These are phyloP conservation scores for Deladenus siricidicola DNA, from an alignment of 2,888 invertebrate genomes.

Conservation along the genomic window DNA sequence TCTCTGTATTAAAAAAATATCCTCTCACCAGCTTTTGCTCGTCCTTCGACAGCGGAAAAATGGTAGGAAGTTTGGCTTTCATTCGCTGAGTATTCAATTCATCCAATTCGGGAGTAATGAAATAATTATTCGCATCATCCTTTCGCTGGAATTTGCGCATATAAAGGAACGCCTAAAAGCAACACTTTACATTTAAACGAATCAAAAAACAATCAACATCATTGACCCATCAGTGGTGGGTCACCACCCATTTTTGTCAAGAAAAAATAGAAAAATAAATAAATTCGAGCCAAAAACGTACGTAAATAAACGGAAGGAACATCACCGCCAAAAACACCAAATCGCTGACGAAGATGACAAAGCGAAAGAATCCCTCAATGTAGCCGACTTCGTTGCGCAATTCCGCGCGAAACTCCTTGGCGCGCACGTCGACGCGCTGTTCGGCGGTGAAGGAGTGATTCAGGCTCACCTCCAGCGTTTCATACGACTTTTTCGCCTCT, in stretches of 20 bases:
- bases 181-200: too few relatives aligned
- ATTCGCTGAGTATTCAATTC: slow-evolving; percentile 36
- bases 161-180: slow-evolving; percentile 21
- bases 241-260: too few relatives aligned
- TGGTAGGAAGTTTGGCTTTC: slow-evolving; percentile 24
- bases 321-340: slow-evolving; percentile 5
- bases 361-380: slow-evolving; percentile 11
- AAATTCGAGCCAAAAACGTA: background rate
- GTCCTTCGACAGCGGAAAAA: slow-evolving; percentile 29
- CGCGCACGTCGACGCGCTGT: slow-evolving; percentile 1
- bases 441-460: slow-evolving; percentile 15
- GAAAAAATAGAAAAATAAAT: too few relatives aligned
- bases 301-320: slow-evolving; percentile 12
- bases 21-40: background rate
- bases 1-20: background rate
- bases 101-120: slow-evolving; percentile 33
- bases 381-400: slow-evolving; percentile 10
- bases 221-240: too few relatives aligned
- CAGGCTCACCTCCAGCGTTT: slow-evolving; percentile 18
- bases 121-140: slow-evolving; percentile 30
- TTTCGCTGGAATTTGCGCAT: slow-evolving; percentile 14
- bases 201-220: too few relatives aligned
- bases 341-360: slow-evolving; percentile 7
- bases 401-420: slow-evolving; percentile 14
- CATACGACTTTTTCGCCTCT: background rate